A percentile compares a stretch with the other conserved stretches of the same genome.
phyloP scores from a whole-genome alignment of 2,797 vertebrate species.

The Sebastes trivittatus region DNA sequence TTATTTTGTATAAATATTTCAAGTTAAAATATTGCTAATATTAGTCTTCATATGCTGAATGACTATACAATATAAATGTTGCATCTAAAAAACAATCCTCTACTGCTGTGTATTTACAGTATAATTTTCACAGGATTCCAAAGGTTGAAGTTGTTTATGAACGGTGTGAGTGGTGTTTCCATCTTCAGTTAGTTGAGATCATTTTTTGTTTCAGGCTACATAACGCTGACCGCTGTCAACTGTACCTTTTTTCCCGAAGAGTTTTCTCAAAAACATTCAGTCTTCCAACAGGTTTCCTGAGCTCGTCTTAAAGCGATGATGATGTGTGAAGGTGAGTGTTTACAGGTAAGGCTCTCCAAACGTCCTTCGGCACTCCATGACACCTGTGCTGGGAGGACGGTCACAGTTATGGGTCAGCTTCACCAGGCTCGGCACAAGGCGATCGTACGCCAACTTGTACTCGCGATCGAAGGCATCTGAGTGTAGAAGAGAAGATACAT shows the following conservation, averaged over 20 bases:
- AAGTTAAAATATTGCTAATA: constrained; percentile 79
- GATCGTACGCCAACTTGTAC: constrained; percentile 96
- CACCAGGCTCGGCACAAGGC: constrained; percentile 91
- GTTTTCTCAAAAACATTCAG: constrained; percentile 34
- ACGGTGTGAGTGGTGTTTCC: constrained; percentile 1
- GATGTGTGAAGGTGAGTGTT: neutral
- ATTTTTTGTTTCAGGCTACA: constrained; percentile 21
- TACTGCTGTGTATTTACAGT: constrained; percentile 69
- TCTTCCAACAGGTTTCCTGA: constrained; percentile 70
- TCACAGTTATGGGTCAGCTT: constrained; percentile 96
- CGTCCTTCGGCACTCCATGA: constrained; percentile 95
- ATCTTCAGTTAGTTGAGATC: neutral
- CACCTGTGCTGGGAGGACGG: constrained; percentile 92
- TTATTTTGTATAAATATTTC: constrained; percentile 80
- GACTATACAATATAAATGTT: constrained; percentile 79
- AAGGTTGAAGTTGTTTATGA: constrained; percentile 22
- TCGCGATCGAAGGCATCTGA: constrained; percentile 97
- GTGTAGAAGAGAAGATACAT: neutral
- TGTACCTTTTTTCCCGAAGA: neutral
- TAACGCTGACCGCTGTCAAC: neutral
- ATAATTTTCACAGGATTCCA: constrained; percentile 36
- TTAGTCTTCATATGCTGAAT: constrained; percentile 68
- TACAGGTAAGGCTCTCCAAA: constrained; percentile 92
- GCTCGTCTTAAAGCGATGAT: constrained; percentile 51
- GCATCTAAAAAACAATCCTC: constrained; percentile 58